A percentile compares a stretch with the other conserved stretches of the same genome.
These are phyloP conservation scores for Nebria ingens DNA, from an alignment of 1,140 invertebrate species.

Conservation along the genomic window DNA sequence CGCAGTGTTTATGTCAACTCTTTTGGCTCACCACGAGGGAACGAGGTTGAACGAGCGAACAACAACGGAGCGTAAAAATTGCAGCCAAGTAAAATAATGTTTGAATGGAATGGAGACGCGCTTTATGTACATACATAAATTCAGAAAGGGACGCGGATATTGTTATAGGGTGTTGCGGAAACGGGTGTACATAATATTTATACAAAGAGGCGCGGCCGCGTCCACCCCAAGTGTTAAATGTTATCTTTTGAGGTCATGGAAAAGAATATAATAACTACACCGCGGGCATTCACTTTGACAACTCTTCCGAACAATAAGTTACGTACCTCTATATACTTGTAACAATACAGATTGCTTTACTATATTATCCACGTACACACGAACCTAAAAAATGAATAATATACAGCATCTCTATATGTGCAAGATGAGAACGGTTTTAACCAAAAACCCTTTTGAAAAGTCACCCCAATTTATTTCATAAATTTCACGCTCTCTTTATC, in stretches of 20 bases:
- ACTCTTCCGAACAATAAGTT: too few species aligned
- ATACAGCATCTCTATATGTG: too few species aligned
- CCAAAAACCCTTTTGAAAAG: too few species aligned
- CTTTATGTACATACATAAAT: slow-evolving; percentile 8
- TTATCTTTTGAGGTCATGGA: slow-evolving; percentile 1
- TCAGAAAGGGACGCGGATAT: slow-evolving; percentile 6
- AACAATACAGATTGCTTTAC: too few species aligned
- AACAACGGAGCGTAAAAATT: slow-evolving; percentile 3
- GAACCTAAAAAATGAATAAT: too few species aligned
- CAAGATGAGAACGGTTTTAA: too few species aligned
- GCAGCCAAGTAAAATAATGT: background rate
- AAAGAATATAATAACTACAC: slow-evolving; percentile 1
- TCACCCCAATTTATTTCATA: too few species aligned
- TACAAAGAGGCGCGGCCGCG: slow-evolving; percentile 4
- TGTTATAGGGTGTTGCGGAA: slow-evolving; percentile 9
- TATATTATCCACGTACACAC: too few species aligned
- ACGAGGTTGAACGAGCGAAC: too few species aligned
- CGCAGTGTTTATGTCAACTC: slow-evolving; percentile 7
- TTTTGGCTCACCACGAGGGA: slow-evolving; percentile 2
- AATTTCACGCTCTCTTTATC: too few species aligned
- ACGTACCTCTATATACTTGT: too few species aligned
- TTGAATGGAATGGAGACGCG: background rate
- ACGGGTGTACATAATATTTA: slow-evolving; percentile 8
- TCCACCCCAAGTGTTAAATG: background rate
- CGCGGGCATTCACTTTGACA: too few species aligned